These are phyloP conservation scores for Pipa parva DNA, from an alignment of 2,113 vertebrate genomes.

Conservation along the genomic window DNA sequence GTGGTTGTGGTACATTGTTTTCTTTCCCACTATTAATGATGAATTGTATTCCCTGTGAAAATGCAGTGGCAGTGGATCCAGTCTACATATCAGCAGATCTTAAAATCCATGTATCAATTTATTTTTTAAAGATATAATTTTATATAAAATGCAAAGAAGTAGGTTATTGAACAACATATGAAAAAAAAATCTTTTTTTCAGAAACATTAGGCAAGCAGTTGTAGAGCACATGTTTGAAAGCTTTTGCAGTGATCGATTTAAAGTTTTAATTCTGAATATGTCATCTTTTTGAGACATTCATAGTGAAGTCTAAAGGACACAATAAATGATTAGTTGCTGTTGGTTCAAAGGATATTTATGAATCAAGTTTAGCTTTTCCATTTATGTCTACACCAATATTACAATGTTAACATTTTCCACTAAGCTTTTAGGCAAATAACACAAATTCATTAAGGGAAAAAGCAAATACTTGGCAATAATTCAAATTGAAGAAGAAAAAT, in stretches of 20 bases:
- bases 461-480: conserved; percentile 40
- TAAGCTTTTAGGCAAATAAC: conserved; percentile 43
- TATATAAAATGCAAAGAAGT: not conserved
- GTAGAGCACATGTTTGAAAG: conserved; percentile 28
- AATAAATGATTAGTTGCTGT: conserved; percentile 41
- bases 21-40: no score
- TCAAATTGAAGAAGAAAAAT: conserved; percentile 32
- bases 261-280: conserved; percentile 34
- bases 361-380: conserved; percentile 40
- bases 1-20: no score
- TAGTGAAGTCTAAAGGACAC: conserved; percentile 41
- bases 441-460: conserved; percentile 42
- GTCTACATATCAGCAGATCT: no score
- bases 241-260: conserved; percentile 23
- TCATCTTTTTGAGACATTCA: conserved; percentile 43
- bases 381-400: conserved; percentile 41
- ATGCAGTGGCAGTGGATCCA: no score
- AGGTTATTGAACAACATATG: conserved; percentile 23
- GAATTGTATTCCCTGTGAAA: no score
- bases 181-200: conserved; percentile 20
- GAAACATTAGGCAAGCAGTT: conserved; percentile 27
- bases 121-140: no score
- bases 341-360: conserved; percentile 44
- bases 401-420: conserved; percentile 39
- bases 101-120: no score